Percentiles rank a stretch among this genome's conserved stretches.
phyloP scores from a whole-genome alignment of 2,888 invertebrate species.

The Dexiosoma caninum region DNA sequence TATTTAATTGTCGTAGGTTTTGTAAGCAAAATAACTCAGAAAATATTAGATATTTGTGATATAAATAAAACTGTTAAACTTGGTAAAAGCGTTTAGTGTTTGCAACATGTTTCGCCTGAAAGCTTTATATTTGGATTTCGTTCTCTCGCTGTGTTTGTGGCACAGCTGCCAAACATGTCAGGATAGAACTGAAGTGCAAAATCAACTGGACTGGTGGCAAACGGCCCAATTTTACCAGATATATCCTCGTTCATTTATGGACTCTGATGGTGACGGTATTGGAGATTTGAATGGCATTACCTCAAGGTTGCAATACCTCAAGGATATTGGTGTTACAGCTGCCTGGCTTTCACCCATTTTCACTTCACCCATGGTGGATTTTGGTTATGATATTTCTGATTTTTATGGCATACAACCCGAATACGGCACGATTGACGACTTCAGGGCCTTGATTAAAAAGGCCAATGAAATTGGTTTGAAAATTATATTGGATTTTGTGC shows the following conservation, averaged over 20 bases:
- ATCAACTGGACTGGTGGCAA: constrained; percentile 68
- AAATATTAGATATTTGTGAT: neutral
- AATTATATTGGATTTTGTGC: constrained; percentile 83
- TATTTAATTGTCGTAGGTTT: neutral
- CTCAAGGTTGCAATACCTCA: constrained; percentile 79
- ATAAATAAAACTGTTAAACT: neutral
- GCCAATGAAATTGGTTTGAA: constrained; percentile 77
- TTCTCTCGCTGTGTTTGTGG: constrained; percentile 16
- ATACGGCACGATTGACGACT: constrained; percentile 81
- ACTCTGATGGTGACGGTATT: constrained; percentile 86
- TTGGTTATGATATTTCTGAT: constrained; percentile 83
- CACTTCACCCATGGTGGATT: constrained; percentile 82
- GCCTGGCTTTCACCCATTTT: constrained; percentile 83
- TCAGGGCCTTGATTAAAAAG: constrained; percentile 76
- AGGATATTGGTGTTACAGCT: constrained; percentile 79
- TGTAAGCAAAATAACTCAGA: neutral
- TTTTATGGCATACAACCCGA: constrained; percentile 80
- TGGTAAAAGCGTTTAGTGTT: neutral
- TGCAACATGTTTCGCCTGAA: constrained; percentile 20
- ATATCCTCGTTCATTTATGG: constrained; percentile 86
- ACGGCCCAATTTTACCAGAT: constrained; percentile 83
- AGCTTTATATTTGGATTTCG: neutral
- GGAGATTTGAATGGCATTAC: constrained; percentile 81
- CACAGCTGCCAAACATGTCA: constrained; percentile 42
- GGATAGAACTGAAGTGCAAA: neutral